Conservation (phyloP, 2,113 vertebrate genomes). For the Thoracochromis brauschi region DNA sequence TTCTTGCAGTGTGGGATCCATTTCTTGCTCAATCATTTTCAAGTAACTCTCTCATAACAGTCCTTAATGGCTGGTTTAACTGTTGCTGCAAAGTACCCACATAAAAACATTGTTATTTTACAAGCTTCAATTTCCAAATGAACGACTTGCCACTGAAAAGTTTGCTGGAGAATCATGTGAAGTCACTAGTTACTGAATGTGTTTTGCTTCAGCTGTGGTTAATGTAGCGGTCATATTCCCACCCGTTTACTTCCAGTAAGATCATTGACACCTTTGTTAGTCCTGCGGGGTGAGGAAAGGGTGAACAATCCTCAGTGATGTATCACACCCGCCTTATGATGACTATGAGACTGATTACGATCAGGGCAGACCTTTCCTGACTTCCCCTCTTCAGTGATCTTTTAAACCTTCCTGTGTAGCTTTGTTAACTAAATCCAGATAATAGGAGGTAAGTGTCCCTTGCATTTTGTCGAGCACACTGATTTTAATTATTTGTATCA, state of each 20-base stretch:
- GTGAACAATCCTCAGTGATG: not conserved
- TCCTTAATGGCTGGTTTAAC: not conserved
- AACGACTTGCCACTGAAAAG: not conserved
- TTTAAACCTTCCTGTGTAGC: not conserved
- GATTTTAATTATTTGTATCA: not conserved
- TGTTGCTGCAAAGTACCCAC: not conserved
- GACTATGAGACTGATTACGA: not conserved
- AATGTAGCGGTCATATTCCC: not conserved
- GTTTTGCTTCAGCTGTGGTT: not conserved
- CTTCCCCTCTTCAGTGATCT: not conserved
- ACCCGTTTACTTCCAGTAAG: not conserved
- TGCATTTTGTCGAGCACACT: fast-evolving
- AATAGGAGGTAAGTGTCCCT: not conserved
- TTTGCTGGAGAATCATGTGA: not conserved
- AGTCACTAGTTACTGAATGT: fast-evolving
- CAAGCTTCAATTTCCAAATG: not conserved
- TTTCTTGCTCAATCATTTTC: not conserved
- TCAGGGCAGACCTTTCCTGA: not conserved
- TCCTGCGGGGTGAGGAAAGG: not conserved
- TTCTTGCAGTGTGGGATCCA: not conserved
- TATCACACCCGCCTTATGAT: not conserved
- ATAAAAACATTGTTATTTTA: not conserved
- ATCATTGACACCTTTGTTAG: not conserved
- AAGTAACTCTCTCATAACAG: not conserved
- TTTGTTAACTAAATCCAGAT: not conserved